These are phyloP conservation scores for Leptodactylus fuscus DNA, from an alignment of 2,113 vertebrate genomes.

Conservation along the genomic window DNA sequence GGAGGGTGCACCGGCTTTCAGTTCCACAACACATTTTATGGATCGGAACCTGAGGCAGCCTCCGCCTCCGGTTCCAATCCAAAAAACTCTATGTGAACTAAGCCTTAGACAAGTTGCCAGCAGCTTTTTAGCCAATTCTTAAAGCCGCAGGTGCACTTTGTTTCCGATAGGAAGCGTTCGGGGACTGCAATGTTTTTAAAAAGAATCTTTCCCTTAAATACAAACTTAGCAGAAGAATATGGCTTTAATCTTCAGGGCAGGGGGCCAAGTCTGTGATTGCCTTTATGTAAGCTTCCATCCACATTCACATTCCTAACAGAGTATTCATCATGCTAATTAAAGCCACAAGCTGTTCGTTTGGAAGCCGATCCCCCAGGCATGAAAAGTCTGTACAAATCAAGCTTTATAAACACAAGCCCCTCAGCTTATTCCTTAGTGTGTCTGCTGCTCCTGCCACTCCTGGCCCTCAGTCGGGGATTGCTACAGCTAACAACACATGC, in stretches of 20 bases:
- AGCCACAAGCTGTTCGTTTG: conserved; percentile 54
- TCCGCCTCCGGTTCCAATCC: too few species aligned
- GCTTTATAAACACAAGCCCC: conserved; percentile 51
- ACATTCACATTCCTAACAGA: conserved; percentile 51
- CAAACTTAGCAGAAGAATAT: conserved; percentile 2
- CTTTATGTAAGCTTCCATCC: conserved; percentile 56
- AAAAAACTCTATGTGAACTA: too few species aligned
- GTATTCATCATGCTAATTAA: conserved; percentile 54
- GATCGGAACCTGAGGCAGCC: too few species aligned
- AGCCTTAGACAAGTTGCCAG: too few species aligned
- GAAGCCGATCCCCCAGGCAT: conserved; percentile 50
- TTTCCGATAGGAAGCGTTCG: background rate
- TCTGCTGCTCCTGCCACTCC: conserved; percentile 34
- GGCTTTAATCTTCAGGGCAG: conserved; percentile 23
- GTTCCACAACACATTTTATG: too few species aligned
- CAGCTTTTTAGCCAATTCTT: too few species aligned
- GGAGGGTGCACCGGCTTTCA: too few species aligned
- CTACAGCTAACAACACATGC: background rate
- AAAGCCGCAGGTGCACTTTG: background rate
- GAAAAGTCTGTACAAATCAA: conserved; percentile 54
- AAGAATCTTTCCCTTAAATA: background rate
- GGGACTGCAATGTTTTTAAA: background rate
- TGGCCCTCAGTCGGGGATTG: conserved; percentile 40
- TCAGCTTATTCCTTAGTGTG: conserved; percentile 18
- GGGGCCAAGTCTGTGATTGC: conserved; percentile 33